Base-by-base conservation (phyloP, 2,797 vertebrate species). In the Lepilemur ruficaudatus region DNA sequence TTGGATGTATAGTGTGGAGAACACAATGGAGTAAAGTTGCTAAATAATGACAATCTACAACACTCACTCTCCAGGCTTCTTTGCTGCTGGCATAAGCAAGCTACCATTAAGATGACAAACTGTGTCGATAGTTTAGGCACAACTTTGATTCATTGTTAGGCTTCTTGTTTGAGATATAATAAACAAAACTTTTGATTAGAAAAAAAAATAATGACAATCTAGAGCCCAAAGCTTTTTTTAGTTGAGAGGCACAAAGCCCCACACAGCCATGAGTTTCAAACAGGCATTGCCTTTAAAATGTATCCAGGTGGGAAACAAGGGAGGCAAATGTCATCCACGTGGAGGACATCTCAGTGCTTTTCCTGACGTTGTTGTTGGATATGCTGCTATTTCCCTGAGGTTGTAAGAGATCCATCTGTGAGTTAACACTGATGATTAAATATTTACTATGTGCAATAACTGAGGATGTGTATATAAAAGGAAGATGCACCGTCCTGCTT, bases 1-100 rank as follows among this genome's bases (percentile, higher is more conserved):
- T n/a, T 94, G 70, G 59, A 90, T 14, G n/a, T 57, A 94, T 35
- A 82, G 55, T 84, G 59, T 43, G 43, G n/a, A 92, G 55, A 93
- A 6, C 1, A 32, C 2, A 23, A 93, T 50, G 91, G 48, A 75
- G 38, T 61, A 81, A 89, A 80, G 43, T 30, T 91, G 41, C 30
- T 76, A 43, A 80, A 41, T 82, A 76, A 83, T 50, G 12, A 76
- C 17, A 35, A n/a, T 28, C 11, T 65, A 57, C n/a, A n/a, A n/a
- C 52, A 55, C 20, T 23, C 4, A 20, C 20, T 55, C 52, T 55
- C 52, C 20, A 55, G 52, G 52, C 52, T 55, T 55, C 52, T 55
- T 55, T 22, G 52, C 52, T 55, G 52, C 52, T 55, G 52, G 2
- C 52, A 55, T 55, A 55, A 55, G 7, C 52, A 55, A 55, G 52